Conservation (phyloP, 2,888 invertebrate species). For the Caenorhabditis zanzibari region DNA sequence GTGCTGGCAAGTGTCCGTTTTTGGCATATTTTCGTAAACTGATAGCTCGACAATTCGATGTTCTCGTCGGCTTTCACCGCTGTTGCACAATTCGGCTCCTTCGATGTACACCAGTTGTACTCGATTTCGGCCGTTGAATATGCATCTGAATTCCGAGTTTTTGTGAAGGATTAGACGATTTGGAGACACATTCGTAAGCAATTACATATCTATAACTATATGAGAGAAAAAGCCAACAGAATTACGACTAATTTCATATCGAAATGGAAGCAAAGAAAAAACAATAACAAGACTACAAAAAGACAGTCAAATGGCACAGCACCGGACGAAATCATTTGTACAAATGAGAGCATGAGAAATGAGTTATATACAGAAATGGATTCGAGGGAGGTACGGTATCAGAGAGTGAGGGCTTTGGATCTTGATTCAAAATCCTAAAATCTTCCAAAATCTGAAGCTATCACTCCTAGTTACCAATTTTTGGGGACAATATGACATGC, state of each 20-base stretch:
- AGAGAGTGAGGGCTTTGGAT: conserved; percentile 3
- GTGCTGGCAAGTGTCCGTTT: conserved; percentile 72
- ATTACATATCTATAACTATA: conserved; percentile 16
- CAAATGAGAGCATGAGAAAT: conserved; percentile 23
- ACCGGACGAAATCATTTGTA: conserved; percentile 48
- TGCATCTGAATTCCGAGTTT: conserved; percentile 88
- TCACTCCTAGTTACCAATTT: neutral
- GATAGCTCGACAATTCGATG: conserved; percentile 74
- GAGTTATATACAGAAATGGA: conserved; percentile 59
- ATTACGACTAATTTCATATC: conserved; percentile 29
- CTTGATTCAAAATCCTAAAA: neutral
- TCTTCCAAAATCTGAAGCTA: too few species aligned
- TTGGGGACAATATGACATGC: conserved; percentile 31
- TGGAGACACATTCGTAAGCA: conserved; percentile 21
- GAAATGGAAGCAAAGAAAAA: conserved; percentile 5
- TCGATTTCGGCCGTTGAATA: conserved; percentile 89
- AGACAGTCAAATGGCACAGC: conserved; percentile 42
- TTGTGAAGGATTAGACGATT: neutral
- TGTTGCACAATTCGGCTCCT: conserved; percentile 63
- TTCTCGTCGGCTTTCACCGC: conserved; percentile 67
- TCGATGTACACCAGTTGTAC: conserved; percentile 73
- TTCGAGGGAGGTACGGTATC: conserved; percentile 2
- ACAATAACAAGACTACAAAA: conserved; percentile 5
- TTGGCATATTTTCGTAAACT: conserved; percentile 71
- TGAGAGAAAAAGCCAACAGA: conserved; percentile 12